These are phyloP conservation scores for Orientallactaga sibirica DNA, from an alignment of 2,797 vertebrate species.

Conservation along the genomic window DNA sequence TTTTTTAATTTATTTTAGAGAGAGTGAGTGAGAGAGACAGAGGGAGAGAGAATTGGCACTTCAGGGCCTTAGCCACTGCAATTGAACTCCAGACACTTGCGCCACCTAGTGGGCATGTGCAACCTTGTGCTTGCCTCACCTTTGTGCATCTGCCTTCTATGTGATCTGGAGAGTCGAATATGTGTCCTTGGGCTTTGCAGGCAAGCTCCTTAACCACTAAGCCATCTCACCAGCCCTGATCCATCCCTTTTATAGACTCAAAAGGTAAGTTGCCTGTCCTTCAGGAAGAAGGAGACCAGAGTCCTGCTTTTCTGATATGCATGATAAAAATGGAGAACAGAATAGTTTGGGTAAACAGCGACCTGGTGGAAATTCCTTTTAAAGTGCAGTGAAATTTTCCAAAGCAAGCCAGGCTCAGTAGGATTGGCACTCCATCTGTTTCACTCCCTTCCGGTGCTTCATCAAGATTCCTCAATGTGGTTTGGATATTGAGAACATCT, in stretches of 20 bases:
- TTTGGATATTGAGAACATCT: constrained; percentile 66
- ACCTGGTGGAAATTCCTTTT: constrained; percentile 53
- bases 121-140: too few species aligned
- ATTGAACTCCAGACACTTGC: too few species aligned
- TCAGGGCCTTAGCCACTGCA: too few species aligned
- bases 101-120: too few species aligned
- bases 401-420: neutral
- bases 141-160: too few species aligned
- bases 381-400: constrained; percentile 30
- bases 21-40: too few species aligned
- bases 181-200: too few species aligned
- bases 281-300: neutral
- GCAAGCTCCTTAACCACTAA: too few species aligned
- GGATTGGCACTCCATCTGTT: neutral
- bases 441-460: constrained; percentile 58
- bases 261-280: neutral
- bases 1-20: too few species aligned
- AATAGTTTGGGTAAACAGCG: constrained; percentile 45
- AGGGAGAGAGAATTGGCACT: too few species aligned
- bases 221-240: neutral
- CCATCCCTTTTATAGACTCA: neutral
- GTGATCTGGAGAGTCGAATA: too few species aligned
- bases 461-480: constrained; percentile 30
- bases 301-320: constrained; percentile 24
- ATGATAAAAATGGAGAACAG: constrained; percentile 27